Base-by-base conservation (phyloP, 1,140 invertebrate genomes). In the Drosophila suzukii region DNA sequence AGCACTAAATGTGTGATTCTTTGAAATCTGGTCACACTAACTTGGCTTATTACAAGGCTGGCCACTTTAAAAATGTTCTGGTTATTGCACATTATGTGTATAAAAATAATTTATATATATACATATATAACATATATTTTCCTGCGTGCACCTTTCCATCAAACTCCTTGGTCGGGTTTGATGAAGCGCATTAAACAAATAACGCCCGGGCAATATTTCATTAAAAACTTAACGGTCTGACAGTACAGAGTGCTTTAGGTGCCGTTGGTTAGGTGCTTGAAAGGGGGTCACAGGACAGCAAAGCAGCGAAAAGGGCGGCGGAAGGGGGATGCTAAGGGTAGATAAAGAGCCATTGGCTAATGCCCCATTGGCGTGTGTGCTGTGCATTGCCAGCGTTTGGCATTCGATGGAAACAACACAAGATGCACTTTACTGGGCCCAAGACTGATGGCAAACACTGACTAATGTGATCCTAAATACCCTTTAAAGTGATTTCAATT, bases 171-270 rank as follows among this genome's bases (percentile, higher is more conserved):
- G 41, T 38, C 20, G 38, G 44, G 44, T 72, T 84, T 84, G 81
- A 84, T 84, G 66, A 50, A 72, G 67, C 72, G 76, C 81, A 84
- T 80, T 84, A 80, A 85, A 85, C 72, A 80, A 84, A 84, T 84
- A 80, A 84, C 77, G 67, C 63, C 60, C 81, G 55, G 73, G 65
- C 77, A 73, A 77, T 85, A 77, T 84, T 85, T 84, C 72, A 84
- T 84, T 80, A 85, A 84, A 79, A 75, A 84, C 70, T 60, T 61
- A 63, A 77, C 46, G 32, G 38, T 49, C 34, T 34, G 43, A 39
- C 50, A 41, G 32, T 30, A 17, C 24, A 15, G 0, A 56, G 54
- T 41, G 54, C 36, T 41, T 27, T 30, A 39, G 17, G 38, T 11
- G 43, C 44, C 2, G 41, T 5, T 12, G 3, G 15, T 7, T 4